phyloP scores from a whole-genome alignment of 2,113 vertebrate species.

The Gallinago undulata region DNA sequence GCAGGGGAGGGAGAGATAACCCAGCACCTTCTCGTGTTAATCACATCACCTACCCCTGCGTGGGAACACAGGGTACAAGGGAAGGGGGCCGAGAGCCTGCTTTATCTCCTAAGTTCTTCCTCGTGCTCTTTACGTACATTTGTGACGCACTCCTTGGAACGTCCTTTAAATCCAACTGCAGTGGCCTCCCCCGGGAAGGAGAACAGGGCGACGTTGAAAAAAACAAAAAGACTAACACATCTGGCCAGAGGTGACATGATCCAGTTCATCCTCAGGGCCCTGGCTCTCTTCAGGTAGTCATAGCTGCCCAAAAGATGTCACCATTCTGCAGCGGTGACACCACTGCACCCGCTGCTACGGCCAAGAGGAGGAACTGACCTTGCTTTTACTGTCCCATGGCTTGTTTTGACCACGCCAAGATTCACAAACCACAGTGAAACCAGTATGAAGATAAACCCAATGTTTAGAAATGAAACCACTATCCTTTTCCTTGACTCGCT shows the following conservation, averaged over 20 bases:
- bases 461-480: not conserved
- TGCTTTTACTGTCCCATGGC: not conserved
- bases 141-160: not conserved
- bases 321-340: rapidly evolving
- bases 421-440: not conserved
- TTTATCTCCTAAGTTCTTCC: not conserved
- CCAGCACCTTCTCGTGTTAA: not conserved
- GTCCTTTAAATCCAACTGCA: not conserved
- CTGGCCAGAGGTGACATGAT: not conserved
- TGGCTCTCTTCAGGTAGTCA: not conserved
- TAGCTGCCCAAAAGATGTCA: not conserved
- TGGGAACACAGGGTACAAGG: not conserved
- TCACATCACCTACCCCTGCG: not conserved
- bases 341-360: rapidly evolving
- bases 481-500: not conserved
- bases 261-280: not conserved
- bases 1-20: not conserved
- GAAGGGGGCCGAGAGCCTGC: not conserved
- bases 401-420: not conserved
- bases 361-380: not conserved
- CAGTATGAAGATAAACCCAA: not conserved
- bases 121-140: not conserved
- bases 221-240: not conserved
- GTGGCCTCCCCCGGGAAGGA: rapidly evolving
- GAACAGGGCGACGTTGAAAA: rapidly evolving